These are phyloP conservation scores for Butastur rufipennis DNA, from an alignment of 2,113 vertebrate genomes.

Conservation along the genomic window DNA sequence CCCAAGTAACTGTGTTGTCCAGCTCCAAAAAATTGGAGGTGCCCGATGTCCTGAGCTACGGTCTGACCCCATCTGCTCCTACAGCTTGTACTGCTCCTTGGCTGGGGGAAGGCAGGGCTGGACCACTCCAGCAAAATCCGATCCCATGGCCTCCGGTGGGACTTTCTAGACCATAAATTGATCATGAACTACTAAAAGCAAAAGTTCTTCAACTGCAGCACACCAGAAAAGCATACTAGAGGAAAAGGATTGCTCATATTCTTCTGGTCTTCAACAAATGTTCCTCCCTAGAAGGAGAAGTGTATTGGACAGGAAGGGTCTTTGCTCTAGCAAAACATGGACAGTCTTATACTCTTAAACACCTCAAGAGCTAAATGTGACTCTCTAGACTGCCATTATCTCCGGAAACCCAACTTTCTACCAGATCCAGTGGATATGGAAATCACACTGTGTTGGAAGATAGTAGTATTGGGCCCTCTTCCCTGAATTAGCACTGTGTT, in stretches of 20 bases:
- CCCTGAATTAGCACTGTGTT: not conserved
- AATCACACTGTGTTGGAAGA: not conserved
- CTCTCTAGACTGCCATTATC: not conserved
- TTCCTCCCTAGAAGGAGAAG: not conserved
- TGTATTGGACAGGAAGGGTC: not conserved
- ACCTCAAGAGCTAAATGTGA: not conserved
- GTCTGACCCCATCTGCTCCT: not conserved
- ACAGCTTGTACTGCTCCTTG: not conserved
- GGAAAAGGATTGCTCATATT: not conserved
- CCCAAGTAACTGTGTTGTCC: not conserved
- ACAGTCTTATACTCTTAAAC: not conserved
- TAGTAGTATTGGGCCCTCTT: not conserved
- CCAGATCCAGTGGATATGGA: not conserved
- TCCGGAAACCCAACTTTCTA: not conserved
- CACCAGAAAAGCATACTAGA: not conserved
- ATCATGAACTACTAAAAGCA: not conserved
- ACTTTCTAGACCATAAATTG: not conserved
- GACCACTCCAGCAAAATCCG: not conserved
- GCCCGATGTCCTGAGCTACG: accelerated
- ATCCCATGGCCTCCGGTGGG: too few species aligned
- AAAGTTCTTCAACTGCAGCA: not conserved
- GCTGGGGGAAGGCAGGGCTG: not conserved
- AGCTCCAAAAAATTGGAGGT: not conserved
- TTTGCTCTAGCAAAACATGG: not conserved
- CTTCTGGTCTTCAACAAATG: not conserved